Conservation (phyloP, 2,888 invertebrate genomes). For the Hirudinaria manillensis region DNA sequence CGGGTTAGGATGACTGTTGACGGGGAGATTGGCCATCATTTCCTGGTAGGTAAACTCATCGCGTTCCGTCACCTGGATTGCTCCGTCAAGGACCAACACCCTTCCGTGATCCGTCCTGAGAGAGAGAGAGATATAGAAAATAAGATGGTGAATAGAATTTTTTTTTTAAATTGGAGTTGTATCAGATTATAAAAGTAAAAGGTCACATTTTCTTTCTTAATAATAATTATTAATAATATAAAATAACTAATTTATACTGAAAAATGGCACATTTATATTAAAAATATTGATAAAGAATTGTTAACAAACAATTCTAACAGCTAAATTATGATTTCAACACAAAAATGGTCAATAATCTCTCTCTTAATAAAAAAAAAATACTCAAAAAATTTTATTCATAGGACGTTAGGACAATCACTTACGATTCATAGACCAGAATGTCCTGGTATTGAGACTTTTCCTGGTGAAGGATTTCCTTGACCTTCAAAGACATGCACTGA, state of each 20-base stretch:
- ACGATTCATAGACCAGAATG: slow-evolving; percentile 51
- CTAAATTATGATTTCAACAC: no score
- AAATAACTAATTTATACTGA: background rate
- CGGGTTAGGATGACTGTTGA: slow-evolving; percentile 84
- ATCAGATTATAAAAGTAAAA: background rate
- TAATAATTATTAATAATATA: background rate
- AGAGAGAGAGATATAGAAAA: background rate
- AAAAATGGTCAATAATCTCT: no score
- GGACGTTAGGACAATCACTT: slow-evolving; percentile 23
- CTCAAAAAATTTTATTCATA: no score
- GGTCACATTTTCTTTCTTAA: no score
- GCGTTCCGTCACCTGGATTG: slow-evolving; percentile 89
- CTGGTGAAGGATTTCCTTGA: slow-evolving; percentile 48
- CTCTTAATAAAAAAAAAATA: no score
- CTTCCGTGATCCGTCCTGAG: slow-evolving; percentile 64
- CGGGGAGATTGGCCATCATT: slow-evolving; percentile 89
- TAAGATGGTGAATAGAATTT: background rate
- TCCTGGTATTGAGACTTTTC: slow-evolving; percentile 51
- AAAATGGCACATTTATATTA: no score
- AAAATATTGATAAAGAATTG: no score
- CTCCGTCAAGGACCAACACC: slow-evolving; percentile 83
- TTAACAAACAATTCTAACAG: no score
- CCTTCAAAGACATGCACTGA: slow-evolving; percentile 47
- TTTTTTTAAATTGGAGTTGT: background rate
- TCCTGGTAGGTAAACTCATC: slow-evolving; percentile 98